Base-by-base conservation (phyloP, 2,113 vertebrate genomes). In the Hiodon alosoides region DNA sequence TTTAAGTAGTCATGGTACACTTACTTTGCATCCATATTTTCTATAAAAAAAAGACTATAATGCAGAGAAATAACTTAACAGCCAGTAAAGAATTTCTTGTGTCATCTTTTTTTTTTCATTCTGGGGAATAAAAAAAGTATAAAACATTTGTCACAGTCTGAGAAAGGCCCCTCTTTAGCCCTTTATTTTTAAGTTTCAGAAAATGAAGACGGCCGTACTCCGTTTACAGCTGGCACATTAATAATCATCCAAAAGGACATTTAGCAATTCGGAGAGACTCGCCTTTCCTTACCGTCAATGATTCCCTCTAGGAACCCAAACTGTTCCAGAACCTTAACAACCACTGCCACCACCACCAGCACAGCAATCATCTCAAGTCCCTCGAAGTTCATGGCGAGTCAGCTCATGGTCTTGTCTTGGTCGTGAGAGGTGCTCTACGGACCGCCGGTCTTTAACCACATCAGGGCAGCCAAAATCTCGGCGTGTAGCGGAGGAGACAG, bases 341-440 rank as follows among this genome's bases (percentile, higher is more conserved):
- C 95, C 57, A 97, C 91, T 70, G 97, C 94, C 90, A 98, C 94
- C 82, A 97, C 91, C 86, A 95, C 90, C 86, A 99, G 90, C 82
- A 98, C 96, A 0, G 90, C 96, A 81, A 98, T 98, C 96, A 99
- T 99, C 82, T 99, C 96, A 86, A 99, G 94, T 81, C 96, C 96
- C 90, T 99, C 97, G 90, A 97, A 91, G 93, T 98, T 98, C 95
- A 98, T 95, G 90, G 80, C 90, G 90, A 89, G 89, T 83, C 85
- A 87, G 92, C 90, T 94, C 95, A 95, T 92, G 87, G 86, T 89
- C 87, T 87, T 84, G 83, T 86, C 87, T 85, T 86, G 86, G 89
- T 85, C 85, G 78, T 86, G 87, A 87, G 71, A 84, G 81, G 73
- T 81, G 55, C 85, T 79, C 89, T 89, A 78, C 84, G 82, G 86